Percentiles rank a stretch among this genome's conserved stretches.
These are phyloP conservation scores for Enteromius thamalakanensis DNA, from an alignment of 2,797 vertebrate genomes.

Conservation along the genomic window DNA sequence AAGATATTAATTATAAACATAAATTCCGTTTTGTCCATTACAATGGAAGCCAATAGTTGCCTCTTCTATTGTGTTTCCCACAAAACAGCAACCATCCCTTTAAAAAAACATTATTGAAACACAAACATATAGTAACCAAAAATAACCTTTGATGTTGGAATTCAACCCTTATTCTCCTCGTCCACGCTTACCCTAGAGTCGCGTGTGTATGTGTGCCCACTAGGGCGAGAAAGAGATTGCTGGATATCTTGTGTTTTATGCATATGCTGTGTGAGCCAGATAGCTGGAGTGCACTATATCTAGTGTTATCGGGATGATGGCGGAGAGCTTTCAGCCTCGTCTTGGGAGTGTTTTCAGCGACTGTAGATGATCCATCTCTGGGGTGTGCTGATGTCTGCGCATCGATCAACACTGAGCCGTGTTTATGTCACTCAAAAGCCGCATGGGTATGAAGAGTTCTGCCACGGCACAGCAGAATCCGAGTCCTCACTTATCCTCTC, in stretches of 20 bases:
- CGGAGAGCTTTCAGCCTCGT: slow-evolving; percentile 39
- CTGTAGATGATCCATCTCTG: slow-evolving; percentile 46
- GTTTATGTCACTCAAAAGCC: slow-evolving; percentile 53
- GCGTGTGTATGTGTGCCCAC: not conserved
- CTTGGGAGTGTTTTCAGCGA: slow-evolving; percentile 36
- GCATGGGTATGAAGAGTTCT: slow-evolving; percentile 33
- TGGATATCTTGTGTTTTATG: slow-evolving; percentile 34
- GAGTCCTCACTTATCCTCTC: slow-evolving; percentile 55
- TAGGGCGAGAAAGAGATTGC: not conserved
- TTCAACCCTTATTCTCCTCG: not conserved
- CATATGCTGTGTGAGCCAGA: slow-evolving; percentile 21
- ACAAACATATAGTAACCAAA: slow-evolving; percentile 6
- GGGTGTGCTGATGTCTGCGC: slow-evolving; percentile 44
- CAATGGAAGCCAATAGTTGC: not conserved
- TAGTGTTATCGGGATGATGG: slow-evolving; percentile 26
- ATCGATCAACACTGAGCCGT: slow-evolving; percentile 57
- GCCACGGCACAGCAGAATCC: slow-evolving; percentile 43
- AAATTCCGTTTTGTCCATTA: not conserved
- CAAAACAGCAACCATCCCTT: not conserved
- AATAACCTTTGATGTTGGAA: slow-evolving; percentile 31
- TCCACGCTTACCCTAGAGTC: not conserved
- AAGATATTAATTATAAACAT: not conserved
- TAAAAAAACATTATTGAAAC: not conserved
- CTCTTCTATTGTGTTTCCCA: not conserved
- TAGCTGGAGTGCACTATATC: not conserved